Evolutionary conservation across 2,113 vertebrate genomes (phyloP).

Genomic region (Hyperopisus bebe): DNA sequence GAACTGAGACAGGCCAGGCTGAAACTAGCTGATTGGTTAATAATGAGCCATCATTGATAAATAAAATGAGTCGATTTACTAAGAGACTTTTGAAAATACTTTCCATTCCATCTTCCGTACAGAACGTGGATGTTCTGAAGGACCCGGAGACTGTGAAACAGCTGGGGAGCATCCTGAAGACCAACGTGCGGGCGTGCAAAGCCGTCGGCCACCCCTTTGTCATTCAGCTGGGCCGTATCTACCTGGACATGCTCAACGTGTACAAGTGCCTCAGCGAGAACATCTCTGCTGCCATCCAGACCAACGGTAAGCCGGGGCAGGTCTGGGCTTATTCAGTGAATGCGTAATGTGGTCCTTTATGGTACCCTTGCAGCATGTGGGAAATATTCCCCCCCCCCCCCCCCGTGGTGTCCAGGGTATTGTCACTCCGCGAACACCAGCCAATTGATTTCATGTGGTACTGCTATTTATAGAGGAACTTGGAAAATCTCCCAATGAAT

Average conservation of each 20-base stretch:
- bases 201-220: constrained; percentile 96
- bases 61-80: neutral
- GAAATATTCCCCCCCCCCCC: neutral
- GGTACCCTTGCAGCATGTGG: neutral
- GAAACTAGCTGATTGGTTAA: neutral
- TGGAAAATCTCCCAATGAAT: neutral
- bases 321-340: neutral
- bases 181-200: constrained; percentile 94
- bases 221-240: constrained; percentile 95
- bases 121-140: constrained; percentile 98
- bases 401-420: neutral
- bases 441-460: neutral
- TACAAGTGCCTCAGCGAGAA: constrained; percentile 99
- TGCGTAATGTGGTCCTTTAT: neutral
- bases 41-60: neutral
- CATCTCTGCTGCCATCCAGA: constrained; percentile 97
- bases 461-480: neutral
- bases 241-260: constrained; percentile 99
- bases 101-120: neutral
- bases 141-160: constrained; percentile 99
- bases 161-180: constrained; percentile 96
- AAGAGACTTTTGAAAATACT: neutral
- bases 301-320: constrained; percentile 70
- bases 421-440: neutral
- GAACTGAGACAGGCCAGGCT: neutral